These are phyloP conservation scores for Hippocampus barbouri DNA, from an alignment of 2,113 vertebrate species.

Conservation along the genomic window DNA sequence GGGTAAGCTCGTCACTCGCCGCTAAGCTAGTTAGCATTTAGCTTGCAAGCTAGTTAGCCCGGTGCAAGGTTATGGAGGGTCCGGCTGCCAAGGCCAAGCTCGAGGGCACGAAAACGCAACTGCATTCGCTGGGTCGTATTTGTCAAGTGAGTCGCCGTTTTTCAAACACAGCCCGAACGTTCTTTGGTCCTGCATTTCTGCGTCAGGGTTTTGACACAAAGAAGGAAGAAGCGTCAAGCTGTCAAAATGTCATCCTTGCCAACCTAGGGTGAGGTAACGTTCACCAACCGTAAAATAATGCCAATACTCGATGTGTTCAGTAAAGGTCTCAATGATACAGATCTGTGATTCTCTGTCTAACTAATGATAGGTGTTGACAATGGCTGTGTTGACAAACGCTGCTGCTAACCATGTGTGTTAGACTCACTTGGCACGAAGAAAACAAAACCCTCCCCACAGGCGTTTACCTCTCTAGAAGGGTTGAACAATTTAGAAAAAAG, in stretches of 20 bases:
- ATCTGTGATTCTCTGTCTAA: background rate
- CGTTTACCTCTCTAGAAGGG: background rate
- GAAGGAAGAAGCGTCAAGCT: background rate
- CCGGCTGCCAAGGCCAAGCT: slow-evolving; percentile 35
- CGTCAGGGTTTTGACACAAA: background rate
- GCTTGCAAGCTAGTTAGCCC: slow-evolving; percentile 52
- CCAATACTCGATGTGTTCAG: background rate
- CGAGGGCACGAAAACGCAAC: background rate
- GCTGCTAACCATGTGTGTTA: slow-evolving; percentile 36
- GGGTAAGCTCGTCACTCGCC: slow-evolving; percentile 69
- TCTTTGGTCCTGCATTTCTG: background rate
- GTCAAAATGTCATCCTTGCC: background rate
- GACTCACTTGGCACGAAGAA: slow-evolving; percentile 21
- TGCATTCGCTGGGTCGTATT: background rate
- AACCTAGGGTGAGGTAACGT: background rate
- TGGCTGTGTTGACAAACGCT: slow-evolving; percentile 56
- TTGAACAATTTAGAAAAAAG: too few species aligned
- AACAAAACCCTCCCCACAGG: background rate
- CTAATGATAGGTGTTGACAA: background rate
- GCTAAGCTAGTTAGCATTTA: slow-evolving; percentile 43
- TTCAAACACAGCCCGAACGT: background rate
- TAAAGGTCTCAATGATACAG: background rate
- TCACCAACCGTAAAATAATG: background rate
- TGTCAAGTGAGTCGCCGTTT: background rate
- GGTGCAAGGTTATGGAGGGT: slow-evolving; percentile 57